Base-by-base conservation (phyloP, 2,113 vertebrate genomes). In the Nannobrachium achirus region DNA sequence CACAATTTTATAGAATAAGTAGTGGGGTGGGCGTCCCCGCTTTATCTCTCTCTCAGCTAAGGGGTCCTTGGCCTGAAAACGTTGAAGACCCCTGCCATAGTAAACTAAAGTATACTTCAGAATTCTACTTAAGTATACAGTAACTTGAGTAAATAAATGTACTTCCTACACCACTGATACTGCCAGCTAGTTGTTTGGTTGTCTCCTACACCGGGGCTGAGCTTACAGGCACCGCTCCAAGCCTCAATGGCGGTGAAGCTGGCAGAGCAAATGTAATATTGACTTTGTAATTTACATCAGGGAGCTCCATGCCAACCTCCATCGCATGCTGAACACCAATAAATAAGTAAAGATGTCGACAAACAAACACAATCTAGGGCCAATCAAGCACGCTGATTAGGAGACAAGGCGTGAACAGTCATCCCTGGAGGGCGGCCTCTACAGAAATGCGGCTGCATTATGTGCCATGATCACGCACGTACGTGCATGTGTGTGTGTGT, bases 321-420 rank as follows among this genome's bases (percentile, higher is more conserved):
- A 85, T 82, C 81, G 81, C 69, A 82, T 73, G 66, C 75, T 82
- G 76, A 89, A 82, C 74, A 84, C 81, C 42, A 46, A 81, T 84
- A 77, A 85, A 84, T 81, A 85, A 79, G 78, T 77, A 75, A 81
- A 80, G 76, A 88, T 78, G 77, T 86, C 76, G 78, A 81, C 78
- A 78, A 82, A 86, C 68, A 80, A 80, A 82, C 70, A 67, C 25
- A 75, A 64, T 56, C 39, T 58, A 57, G 4, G 16, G 61, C 60
- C 73, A 55, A 46, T 44, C 42, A 64, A 55, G 63, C 65, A 60
- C 73, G 78, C 65, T 81, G 71, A 49, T 50, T 14, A 33, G n/a
- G 8, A 42, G 40, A 42, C 33, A 53, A 53, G 25, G 45, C 56
- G 18, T 51, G 9, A 51, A 51, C 52, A 68, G 69, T 42, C 52